Percentiles rank a stretch among this genome's conserved stretches.
phyloP scores from a whole-genome alignment of 1,140 invertebrate genomes.

The Laupala kohalensis region DNA sequence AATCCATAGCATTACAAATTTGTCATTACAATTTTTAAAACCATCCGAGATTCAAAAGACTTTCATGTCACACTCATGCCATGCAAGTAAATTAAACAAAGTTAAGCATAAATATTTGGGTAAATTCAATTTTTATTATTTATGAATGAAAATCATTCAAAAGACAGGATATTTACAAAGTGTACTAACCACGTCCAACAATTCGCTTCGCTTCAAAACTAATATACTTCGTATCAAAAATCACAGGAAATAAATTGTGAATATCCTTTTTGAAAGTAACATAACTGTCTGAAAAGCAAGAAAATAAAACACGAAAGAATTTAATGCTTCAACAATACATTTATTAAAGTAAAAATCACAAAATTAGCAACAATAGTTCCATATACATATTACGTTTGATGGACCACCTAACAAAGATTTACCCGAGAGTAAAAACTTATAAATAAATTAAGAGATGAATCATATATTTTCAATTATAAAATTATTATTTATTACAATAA shows the following conservation, averaged over 20 bases:
- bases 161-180: background rate
- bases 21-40: too few relatives aligned
- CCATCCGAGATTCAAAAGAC: too few relatives aligned
- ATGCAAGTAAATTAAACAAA: too few relatives aligned
- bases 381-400: too few relatives aligned
- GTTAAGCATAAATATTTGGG: background rate
- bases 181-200: slow-evolving; percentile 24
- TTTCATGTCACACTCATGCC: too few relatives aligned
- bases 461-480: background rate
- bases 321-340: background rate
- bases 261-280: slow-evolving; percentile 48
- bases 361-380: too few relatives aligned
- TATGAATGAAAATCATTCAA: too few relatives aligned
- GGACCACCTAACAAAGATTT: too few relatives aligned
- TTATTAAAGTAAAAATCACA: too few relatives aligned
- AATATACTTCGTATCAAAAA: slow-evolving; percentile 62
- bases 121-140: background rate
- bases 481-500: background rate
- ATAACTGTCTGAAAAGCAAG: slow-evolving; percentile 37
- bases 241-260: slow-evolving; percentile 44
- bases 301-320: slow-evolving; percentile 1
- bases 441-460: too few relatives aligned
- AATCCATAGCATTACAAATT: too few relatives aligned
- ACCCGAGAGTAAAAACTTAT: too few relatives aligned
- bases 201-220: slow-evolving; percentile 36